Evolutionary conservation across 64 coral and sea anemone genomes (phyloP).

Genomic region (Pocillopora damicornis): DNA sequence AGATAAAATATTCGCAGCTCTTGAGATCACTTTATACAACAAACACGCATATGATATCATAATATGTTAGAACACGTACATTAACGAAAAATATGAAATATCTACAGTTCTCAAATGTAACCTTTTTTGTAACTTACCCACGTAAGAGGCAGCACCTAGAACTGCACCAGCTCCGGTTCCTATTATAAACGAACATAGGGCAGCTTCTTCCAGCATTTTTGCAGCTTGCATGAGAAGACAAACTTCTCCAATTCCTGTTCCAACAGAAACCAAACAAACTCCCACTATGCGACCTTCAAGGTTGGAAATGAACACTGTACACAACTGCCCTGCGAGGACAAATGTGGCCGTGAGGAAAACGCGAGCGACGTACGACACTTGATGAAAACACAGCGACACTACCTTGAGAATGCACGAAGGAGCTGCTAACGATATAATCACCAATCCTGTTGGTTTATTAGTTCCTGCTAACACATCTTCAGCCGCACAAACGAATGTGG

Average conservation of each 20-base stretch:
- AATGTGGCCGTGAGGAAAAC: constrained; percentile 20
- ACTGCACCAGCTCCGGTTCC: constrained; percentile 54
- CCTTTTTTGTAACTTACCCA: constrained; percentile 44
- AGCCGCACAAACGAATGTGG: constrained; percentile 51
- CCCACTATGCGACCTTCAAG: constrained; percentile 38
- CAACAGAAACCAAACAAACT: constrained; percentile 62
- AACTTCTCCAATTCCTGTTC: constrained; percentile 50
- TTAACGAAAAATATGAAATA: not conserved
- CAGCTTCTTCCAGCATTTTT: constrained; percentile 5
- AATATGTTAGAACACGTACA: too few relatives aligned
- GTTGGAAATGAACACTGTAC: constrained; percentile 38
- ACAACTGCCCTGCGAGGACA: constrained; percentile 45
- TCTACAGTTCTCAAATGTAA: not conserved
- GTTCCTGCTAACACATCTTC: constrained; percentile 70
- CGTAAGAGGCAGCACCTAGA: constrained; percentile 43
- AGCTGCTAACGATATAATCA: constrained; percentile 60
- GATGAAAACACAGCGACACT: constrained; percentile 18
- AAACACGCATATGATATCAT: too few relatives aligned
- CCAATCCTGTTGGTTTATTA: constrained; percentile 30
- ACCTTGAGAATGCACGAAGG: constrained; percentile 64
- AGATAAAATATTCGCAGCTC: too few relatives aligned
- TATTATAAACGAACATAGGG: constrained; percentile 55
- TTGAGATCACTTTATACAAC: too few relatives aligned
- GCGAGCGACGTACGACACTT: constrained; percentile 8
- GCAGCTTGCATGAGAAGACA: constrained; percentile 40